Evolutionary conservation across 2,797 vertebrate species (phyloP), one percentile per base, ranked within the genome.

Genomic region (Parotocinclus haroldoi): DNA sequence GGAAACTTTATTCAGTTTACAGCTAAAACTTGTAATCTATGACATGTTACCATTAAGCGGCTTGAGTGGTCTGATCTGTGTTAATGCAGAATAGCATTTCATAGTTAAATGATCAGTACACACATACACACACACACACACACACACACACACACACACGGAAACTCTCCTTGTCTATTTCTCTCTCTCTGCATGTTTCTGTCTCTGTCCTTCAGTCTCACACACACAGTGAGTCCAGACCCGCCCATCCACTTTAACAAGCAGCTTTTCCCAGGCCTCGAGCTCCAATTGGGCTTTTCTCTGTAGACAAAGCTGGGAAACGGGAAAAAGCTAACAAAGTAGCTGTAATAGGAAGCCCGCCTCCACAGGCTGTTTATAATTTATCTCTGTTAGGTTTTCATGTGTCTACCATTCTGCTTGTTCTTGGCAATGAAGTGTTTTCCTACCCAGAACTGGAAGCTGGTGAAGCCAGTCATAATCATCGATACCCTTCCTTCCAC

Each of bases 251-350:
- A 76, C 76, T 78, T 73, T 72, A 69, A 58, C 17, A 12, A 68
- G 56, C 55, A 66, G 70, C 68, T 76, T 74, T 80, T 80, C 74
- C 78, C 72, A 78, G 76, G 74, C 67, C 72, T 72, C 69, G 63
- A 63, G 72, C 71, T 76, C 65, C 68, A 63, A 72, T 77, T 48
- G 65, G 69, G 68, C 60, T 76, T 76, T 79, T 78, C 70, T 76
- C 50, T 72, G 54, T 60, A 79, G 66, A 81, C 78, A 80, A 81
- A 83, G 77, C 78, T 83, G 81, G 81, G 81, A 83, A 81, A 77
- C 68, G 70, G 79, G 74, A 80, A 78, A 27, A 78, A 71, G 74
- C 76, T 69, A 74, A 72, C 70, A 71, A 60, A 58, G 76, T 73
- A 54, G 56, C 66, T 16, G 70, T 61, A 70, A 76, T 78, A 72